These are phyloP conservation scores for Epizoanthus illoricatus DNA, from an alignment of 92 coral and sea anemone genomes.

Conservation along the genomic window DNA sequence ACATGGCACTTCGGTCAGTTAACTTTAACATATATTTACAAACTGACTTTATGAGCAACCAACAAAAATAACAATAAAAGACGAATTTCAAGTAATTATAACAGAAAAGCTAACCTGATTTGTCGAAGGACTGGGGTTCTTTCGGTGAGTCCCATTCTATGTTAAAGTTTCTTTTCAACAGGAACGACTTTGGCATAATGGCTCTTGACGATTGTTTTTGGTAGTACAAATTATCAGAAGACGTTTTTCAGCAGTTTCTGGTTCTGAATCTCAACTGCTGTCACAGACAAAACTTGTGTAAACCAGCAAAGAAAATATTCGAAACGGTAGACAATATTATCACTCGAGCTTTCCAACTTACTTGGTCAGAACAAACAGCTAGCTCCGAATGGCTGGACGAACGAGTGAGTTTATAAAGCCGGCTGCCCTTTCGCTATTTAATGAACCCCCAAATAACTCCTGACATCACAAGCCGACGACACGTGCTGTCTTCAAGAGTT, in stretches of 20 bases:
- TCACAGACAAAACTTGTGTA: too few species aligned
- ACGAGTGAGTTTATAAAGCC: slow-evolving; percentile 34
- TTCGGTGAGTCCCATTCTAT: slow-evolving; percentile 39
- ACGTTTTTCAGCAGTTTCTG: background rate
- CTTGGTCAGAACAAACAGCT: background rate
- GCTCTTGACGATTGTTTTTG: background rate
- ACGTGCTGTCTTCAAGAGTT: slow-evolving; percentile 6
- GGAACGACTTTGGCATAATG: slow-evolving; percentile 80
- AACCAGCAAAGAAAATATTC: too few species aligned
- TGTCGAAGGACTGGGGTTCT: background rate
- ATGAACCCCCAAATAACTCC: slow-evolving; percentile 48
- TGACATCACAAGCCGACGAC: slow-evolving; percentile 7
- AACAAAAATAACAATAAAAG: too few species aligned
- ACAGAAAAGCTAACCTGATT: slow-evolving; percentile 12
- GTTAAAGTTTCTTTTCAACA: slow-evolving; percentile 59
- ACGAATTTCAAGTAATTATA: background rate
- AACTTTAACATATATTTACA: background rate
- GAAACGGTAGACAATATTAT: background rate
- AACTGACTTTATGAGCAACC: too few species aligned
- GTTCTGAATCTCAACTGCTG: too few species aligned
- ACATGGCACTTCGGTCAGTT: slow-evolving; percentile 3
- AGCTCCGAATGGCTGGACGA: background rate
- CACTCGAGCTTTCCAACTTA: background rate
- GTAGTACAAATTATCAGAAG: background rate
- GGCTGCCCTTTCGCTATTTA: slow-evolving; percentile 62